phyloP scores from a whole-genome alignment of 2,797 vertebrate species.

The Alfaro cultratus region DNA sequence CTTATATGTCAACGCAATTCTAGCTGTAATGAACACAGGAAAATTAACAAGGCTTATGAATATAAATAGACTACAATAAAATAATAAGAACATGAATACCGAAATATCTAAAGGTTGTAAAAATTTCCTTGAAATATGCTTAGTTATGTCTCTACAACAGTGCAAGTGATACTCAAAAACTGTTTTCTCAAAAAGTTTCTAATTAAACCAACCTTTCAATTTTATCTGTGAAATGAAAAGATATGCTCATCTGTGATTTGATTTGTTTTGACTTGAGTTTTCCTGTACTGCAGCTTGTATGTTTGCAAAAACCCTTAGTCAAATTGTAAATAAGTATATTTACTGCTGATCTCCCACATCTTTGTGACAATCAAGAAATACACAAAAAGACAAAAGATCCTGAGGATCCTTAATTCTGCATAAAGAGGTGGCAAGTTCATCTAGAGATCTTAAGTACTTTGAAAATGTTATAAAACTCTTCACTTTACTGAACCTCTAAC shows the following conservation, averaged over 20 bases:
- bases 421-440: not conserved
- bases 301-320: not conserved
- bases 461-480: not conserved
- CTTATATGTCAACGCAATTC: not conserved
- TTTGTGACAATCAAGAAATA: not conserved
- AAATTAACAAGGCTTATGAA: not conserved
- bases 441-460: not conserved
- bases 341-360: slow-evolving; percentile 1
- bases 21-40: not conserved
- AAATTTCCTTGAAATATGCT: not conserved
- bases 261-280: not conserved
- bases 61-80: not conserved
- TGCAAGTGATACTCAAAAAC: not conserved
- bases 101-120: not conserved
- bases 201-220: not conserved
- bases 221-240: slow-evolving; percentile 3
- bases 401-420: not conserved
- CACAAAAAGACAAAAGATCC: not conserved
- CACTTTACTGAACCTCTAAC: not conserved
- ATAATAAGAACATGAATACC: not conserved
- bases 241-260: not conserved
- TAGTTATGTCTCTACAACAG: not conserved
- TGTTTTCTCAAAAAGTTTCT: not conserved
- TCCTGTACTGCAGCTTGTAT: not conserved
- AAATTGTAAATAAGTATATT: slow-evolving; percentile 1